phyloP scores from a whole-genome alignment of 2,888 invertebrate species.

The Isoperla grammatica region DNA sequence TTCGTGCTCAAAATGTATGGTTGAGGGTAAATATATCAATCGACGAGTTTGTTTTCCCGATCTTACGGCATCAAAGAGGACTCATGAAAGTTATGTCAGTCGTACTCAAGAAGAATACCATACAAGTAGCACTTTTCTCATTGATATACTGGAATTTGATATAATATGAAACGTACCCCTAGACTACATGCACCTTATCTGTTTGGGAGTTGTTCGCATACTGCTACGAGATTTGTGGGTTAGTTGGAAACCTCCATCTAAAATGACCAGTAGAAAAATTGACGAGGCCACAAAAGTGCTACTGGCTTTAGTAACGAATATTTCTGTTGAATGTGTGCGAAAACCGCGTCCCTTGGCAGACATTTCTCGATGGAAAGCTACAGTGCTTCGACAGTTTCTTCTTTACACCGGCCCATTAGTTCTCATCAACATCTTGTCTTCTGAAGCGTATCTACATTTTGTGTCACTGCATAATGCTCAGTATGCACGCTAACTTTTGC shows the following conservation, averaged over 20 bases:
- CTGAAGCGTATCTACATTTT: no score
- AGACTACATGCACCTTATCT: slow-evolving; percentile 30
- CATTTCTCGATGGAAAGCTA: slow-evolving; percentile 36
- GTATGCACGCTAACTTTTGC: no score
- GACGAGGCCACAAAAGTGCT: not conserved
- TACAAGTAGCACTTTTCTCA: slow-evolving; percentile 18
- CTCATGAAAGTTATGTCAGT: slow-evolving; percentile 24
- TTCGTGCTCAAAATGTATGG: slow-evolving; percentile 25
- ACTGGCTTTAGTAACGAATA: slow-evolving; percentile 3
- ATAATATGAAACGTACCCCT: slow-evolving; percentile 21
- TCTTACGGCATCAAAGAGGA: slow-evolving; percentile 13
- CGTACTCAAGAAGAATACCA: slow-evolving; percentile 19
- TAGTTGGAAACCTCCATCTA: slow-evolving; percentile 19
- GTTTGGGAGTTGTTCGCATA: slow-evolving; percentile 25
- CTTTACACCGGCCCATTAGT: slow-evolving; percentile 35
- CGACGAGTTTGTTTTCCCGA: slow-evolving; percentile 25
- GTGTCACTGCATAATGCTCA: no score
- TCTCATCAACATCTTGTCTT: no score
- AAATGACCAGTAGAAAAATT: slow-evolving; percentile 13
- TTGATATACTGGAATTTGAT: slow-evolving; percentile 19
- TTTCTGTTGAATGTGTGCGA: slow-evolving; percentile 34
- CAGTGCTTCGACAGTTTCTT: slow-evolving; percentile 35
- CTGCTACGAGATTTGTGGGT: slow-evolving; percentile 25
- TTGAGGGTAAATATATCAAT: no score
- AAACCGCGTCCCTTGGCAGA: slow-evolving; percentile 34